Evolutionary conservation across 2,888 invertebrate genomes (phyloP), one percentile per base, ranked within the genome.

Genomic region (Sminthurinus aureus): DNA sequence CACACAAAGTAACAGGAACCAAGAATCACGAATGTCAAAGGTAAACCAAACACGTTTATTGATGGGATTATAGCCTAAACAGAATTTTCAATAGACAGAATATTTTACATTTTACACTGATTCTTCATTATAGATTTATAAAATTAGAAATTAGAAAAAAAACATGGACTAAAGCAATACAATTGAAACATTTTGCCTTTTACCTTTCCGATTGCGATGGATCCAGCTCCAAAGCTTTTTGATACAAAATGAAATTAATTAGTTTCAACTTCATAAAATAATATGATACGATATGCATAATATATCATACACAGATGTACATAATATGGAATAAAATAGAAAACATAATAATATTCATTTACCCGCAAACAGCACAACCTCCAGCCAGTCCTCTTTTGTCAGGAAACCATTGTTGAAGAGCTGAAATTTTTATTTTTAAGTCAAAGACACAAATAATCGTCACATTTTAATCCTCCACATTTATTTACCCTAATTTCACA

Each of bases 381-480:
- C 85, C 83, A 0, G 88, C 88, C 0, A 88, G 73, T 15, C 88
- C 88, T n/a, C 88, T 67, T 38, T 74, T 52, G 38, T 88, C 86
- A 12, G 88, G 88, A 76, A 88, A 87, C 87, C 87, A 87, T 51
- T 88, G 86, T 78, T 88, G 87, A 22, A 88, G 83, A 58, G 38
- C 38, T 38, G 67, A 67, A n/a, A n/a, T n/a, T n/a, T n/a, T n/a
- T n/a, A n/a, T n/a, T n/a, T n/a, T n/a, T n/a, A n/a, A n/a, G n/a
- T n/a, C n/a, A n/a, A n/a, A n/a, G n/a, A n/a, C n/a, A n/a, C n/a
- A n/a, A n/a, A n/a, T n/a, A n/a, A n/a, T n/a, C n/a, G n/a, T n/a
- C n/a, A n/a, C n/a, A n/a, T n/a, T n/a, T n/a, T n/a, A n/a, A n/a
- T n/a, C n/a, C n/a, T n/a, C n/a, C n/a, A n/a, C n/a, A n/a, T n/a